Evolutionary conservation across 2,113 vertebrate species (phyloP).

Genomic region (Pseudolaguvia tuberculata): DNA sequence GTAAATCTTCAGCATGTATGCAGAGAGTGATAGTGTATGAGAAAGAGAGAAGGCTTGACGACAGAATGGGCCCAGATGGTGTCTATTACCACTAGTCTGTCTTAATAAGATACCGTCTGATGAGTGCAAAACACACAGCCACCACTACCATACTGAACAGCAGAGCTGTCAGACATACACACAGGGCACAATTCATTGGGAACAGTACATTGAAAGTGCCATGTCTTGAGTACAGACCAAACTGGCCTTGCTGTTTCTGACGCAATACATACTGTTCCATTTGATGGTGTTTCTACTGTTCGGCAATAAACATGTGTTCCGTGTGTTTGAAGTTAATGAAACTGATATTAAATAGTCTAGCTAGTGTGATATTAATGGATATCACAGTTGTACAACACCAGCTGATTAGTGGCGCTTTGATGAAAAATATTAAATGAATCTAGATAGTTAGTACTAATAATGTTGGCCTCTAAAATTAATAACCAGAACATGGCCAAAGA

Average conservation of each 20-base stretch:
- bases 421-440: background rate
- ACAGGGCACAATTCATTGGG: background rate
- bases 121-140: conserved; percentile 30
- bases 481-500: too few relatives aligned
- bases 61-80: conserved; percentile 63
- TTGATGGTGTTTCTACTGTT: too few relatives aligned
- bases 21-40: background rate
- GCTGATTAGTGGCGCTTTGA: background rate
- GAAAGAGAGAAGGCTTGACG: background rate
- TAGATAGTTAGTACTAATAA: background rate
- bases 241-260: background rate
- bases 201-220: conserved; percentile 12
- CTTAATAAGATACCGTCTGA: conserved; percentile 52
- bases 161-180: conserved; percentile 17
- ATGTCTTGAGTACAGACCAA: background rate
- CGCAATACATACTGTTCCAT: background rate
- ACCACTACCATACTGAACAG: conserved; percentile 16
- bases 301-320: too few relatives aligned
- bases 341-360: background rate
- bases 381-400: background rate
- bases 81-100: conserved; percentile 57
- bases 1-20: background rate
- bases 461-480: background rate
- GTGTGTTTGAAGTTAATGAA: background rate
- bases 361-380: background rate